Evolutionary conservation across 2,888 invertebrate genomes (phyloP), one percentile per base, ranked within the genome.

Genomic region (Trileptium ribeirensis): DNA sequence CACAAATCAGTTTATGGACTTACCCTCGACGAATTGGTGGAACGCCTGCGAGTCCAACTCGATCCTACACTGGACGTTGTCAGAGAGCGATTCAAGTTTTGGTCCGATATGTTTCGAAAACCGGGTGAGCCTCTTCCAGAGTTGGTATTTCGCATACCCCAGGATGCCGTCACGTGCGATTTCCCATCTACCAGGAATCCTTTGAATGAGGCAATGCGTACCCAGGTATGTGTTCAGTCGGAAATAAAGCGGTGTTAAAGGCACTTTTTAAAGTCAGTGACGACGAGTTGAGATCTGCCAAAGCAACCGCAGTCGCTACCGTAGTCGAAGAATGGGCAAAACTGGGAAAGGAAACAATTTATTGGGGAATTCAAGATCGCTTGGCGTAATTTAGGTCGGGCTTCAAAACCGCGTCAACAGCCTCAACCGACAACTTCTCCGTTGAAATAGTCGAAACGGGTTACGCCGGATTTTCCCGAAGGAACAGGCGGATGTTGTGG

Each of bases 41-140:
- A 70, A 15, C n/a, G 3, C n/a, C 3, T 70, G 70, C 3, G n/a
- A n/a, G n/a, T n/a, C n/a, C 83, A 82, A 37, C 82, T 36, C 38
- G 83, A 82, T 75, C 81, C 82, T 19, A 81, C 36, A 74, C 83
- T 24, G n/a, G 81, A 83, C 39, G 36, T 84, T 34, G 82, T 84
- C 31, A 82, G 39, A 34, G 83, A 82, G 39, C 38, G 83, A 38
- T 82, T 67, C 83, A 36, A 51, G 74, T 82, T 83, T 77, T 82
- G 84, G 83, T 82, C 34, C 39, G 83, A 82, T 29, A 82, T 82
- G 83, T 83, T 64, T 39, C 70, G 82, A 31, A 82, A 82, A 40
- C 83, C 83, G 33, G 83, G 83, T 15, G 83, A 84, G 36, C 67
- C 82, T 19, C 82, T 84, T 78, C 83, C 74, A 77, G 83, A 84